Evolutionary conservation across 2,888 invertebrate species (phyloP).

Genomic region (Eupithecia subumbrata): DNA sequence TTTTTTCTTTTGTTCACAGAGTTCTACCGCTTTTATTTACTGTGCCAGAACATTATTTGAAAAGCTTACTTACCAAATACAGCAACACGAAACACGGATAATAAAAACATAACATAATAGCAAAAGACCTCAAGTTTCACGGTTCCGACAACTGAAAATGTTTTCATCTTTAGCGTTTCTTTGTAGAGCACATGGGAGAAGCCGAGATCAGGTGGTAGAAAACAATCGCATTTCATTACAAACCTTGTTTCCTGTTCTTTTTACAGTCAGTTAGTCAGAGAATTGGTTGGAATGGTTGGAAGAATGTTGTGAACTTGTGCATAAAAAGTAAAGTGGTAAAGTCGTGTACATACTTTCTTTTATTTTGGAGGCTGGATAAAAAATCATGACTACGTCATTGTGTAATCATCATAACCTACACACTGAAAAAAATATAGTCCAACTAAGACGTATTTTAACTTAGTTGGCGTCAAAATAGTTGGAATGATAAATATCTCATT

Average conservation of each 20-base stretch:
- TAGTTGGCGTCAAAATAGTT: no score
- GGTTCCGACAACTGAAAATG: background rate
- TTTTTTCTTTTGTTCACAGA: no score
- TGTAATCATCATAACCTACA: background rate
- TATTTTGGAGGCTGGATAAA: background rate
- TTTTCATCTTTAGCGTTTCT: background rate
- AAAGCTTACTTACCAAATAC: background rate
- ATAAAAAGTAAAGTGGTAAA: background rate
- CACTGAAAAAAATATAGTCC: no score
- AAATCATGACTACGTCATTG: background rate
- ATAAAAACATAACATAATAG: background rate
- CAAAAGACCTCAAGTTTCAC: background rate
- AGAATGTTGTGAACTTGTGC: background rate
- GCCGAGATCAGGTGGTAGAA: conserved; percentile 49
- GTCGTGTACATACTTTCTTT: background rate
- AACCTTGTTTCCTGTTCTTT: conserved; percentile 41
- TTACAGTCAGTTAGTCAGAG: conserved; percentile 22
- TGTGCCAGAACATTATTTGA: background rate
- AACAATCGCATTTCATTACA: conserved; percentile 59
- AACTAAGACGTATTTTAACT: no score
- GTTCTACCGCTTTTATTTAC: background rate
- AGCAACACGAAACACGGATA: background rate
- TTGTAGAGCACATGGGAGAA: background rate
- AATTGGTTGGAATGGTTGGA: conserved; percentile 5
- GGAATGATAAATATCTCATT: no score